Base-by-base conservation (phyloP, 2,888 invertebrate genomes). In the Agrotis exclamationis region DNA sequence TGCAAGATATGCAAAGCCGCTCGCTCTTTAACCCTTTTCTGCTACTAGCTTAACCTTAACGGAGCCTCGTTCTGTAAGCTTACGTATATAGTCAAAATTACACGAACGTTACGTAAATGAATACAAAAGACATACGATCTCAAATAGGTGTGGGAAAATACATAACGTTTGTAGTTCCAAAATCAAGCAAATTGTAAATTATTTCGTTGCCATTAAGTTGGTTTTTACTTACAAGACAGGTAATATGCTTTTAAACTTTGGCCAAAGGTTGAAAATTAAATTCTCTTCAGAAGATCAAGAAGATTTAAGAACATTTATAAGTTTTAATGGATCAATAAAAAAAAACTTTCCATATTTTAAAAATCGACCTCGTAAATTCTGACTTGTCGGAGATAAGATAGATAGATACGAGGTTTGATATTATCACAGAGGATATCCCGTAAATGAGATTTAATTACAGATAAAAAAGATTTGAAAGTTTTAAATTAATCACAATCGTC, bases 51-150 rank as follows among this genome's bases (percentile, higher is more conserved):
- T 57, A 57, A 74, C 20, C 57, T 51, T 47, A 58, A 11, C 5
- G 6, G n/a, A 45, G n/a, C 13, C 18, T 14, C 11, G 13, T n/a
- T 53, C 51, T 62, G 5, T 3, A 14, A 13, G 14, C 45, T 71
- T 71, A 63, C 63, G 28, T 58, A 63, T 77, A 77, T 71, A 48
- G 58, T 54, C 63, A 78, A 53, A 63, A 63, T 70, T 53, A 71
- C 18, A 44, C 33, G 57, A 77, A 20, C 6, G 16, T 75, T 75
- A 78, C 63, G 63, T 70, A 77, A 77, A 54, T 9, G n/a, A 48
- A 63, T 9, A 63, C 33, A 63, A 74, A 13, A 22, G 18, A n/a
- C 7, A 18, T 51, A 47, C 20, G 39, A 66, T 58, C n/a, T 22
- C 44, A 53, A 63, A 33, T 63, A 24, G 14, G 50, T 44, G 51